Evolutionary conservation across 1,140 invertebrate genomes (phyloP), one percentile per base, ranked within the genome.

Genomic region (Drosophila takahashii): DNA sequence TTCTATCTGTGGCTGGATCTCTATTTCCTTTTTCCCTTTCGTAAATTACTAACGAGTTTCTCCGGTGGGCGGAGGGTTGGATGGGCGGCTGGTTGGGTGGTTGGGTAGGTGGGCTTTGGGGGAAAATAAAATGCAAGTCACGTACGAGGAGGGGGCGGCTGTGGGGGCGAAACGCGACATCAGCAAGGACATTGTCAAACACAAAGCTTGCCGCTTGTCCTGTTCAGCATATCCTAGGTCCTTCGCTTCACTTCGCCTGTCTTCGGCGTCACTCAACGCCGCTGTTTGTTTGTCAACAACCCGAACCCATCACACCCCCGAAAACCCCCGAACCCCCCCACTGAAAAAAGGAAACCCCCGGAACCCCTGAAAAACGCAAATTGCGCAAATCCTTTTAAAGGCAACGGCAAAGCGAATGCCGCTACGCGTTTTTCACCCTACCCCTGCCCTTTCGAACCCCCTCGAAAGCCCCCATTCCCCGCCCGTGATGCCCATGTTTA

Each of bases 21-120:
- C 51, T 26, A 8, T 18, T 22, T 47, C 56, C 48, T 77, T 71
- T 48, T 79, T 51, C 42, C 56, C 67, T 60, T 52, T 83, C 71
- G 70, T 89, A 87, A 87, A 87, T 87, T 89, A 87, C 83, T 87
- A 87, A 87, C 84, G 83, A 87, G 84, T 87, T 87, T 83, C 81
- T 73, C 66, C 48, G 36, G 37, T 50, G 45, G 70, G 72, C 48
- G 56, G 60, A 42, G 26, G 54, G 41, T 1, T 2, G 15, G 39
- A 18, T 64, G 67, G 45, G 18, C n/a, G 32, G 50, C 15, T 44
- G 16, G 15, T 42, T 48, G 44, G 66, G 69, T 32, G 52, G 57
- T 34, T 39, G 52, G 27, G 1, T 37, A 4, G 36, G 45, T 13
- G 62, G 67, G 44, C 36, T 50, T 41, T 45, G 59, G 54, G 48